Base-by-base conservation (phyloP, 2,888 invertebrate genomes). In the Agriotes lineatus region DNA sequence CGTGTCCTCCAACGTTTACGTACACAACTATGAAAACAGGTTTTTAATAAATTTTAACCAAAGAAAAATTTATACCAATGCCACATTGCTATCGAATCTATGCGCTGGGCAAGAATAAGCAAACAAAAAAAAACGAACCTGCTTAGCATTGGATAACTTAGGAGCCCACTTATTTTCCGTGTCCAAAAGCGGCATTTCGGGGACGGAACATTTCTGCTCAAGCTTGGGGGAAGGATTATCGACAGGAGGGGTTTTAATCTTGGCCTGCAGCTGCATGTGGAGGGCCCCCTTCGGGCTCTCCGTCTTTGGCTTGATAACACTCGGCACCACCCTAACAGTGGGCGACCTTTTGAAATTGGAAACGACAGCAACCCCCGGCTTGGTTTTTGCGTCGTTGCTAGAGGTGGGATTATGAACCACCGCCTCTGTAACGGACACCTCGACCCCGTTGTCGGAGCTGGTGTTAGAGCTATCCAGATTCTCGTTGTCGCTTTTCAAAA, bases 261-360 rank as follows among this genome's bases (percentile, higher is more conserved):
- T 83, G 5, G 83, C 81, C 71, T 82, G 80, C 20, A 83, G 78
- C 70, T 83, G 82, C 45, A 77, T 73, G 9, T 82, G 80, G 6
- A 83, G 69, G 1, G 82, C 83, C 16, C 83, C 83, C 77, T 82
- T 82, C 0, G 80, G 80, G 68, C 80, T 82, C 68, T 80, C 79
- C 14, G 75, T 79, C 62, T 80, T 79, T 22, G 83, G 82, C 69
- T 82, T 82, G 7, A 88, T 85, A 67, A 88, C 82, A 80, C 89
- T 88, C 0, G 89, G 88, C 70, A 88, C 88, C 0, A 88, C 87
- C 77, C 89, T 89, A 69, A 89, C 86, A 58, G 83, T 83, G 57
- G 87, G 87, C 0, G 84, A 78, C 48, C 81, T 78, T 64, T 85
- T 85, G 1, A 85, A 82, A 25, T 58, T 65, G 10, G 67, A 45